Percentiles rank a stretch among this genome's conserved stretches.
phyloP scores from a whole-genome alignment of 64 coral and sea anemone species.

The Montipora efflorescens region DNA sequence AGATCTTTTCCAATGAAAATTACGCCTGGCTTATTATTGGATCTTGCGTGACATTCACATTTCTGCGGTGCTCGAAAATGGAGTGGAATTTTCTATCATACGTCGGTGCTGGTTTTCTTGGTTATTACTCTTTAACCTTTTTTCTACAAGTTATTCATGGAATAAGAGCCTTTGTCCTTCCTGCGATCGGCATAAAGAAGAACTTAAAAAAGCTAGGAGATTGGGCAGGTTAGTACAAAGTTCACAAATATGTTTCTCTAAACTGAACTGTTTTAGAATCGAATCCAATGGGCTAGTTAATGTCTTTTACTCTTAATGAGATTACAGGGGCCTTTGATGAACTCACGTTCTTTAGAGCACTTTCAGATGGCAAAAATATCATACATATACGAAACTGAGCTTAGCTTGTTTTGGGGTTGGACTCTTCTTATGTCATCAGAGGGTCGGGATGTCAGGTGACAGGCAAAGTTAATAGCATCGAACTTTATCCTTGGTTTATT shows the following conservation, averaged over 20 bases:
- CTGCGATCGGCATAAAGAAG: slow-evolving; percentile 75
- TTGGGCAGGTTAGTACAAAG: slow-evolving; percentile 65
- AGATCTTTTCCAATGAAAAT: neutral
- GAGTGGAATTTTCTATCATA: slow-evolving; percentile 40
- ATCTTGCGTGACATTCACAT: neutral
- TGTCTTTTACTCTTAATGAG: neutral
- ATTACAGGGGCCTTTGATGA: neutral
- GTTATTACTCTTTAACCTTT: slow-evolving; percentile 71
- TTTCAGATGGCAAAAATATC: neutral
- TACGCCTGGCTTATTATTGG: neutral
- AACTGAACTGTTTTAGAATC: too few species aligned
- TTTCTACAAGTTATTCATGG: slow-evolving; percentile 66
- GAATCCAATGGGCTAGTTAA: neutral
- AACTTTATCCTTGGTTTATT: too few species aligned
- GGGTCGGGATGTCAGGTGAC: too few species aligned
- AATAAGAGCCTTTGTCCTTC: slow-evolving; percentile 89
- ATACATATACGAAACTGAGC: too few species aligned
- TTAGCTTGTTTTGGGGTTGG: too few species aligned
- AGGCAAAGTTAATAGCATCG: too few species aligned
- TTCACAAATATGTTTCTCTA: neutral
- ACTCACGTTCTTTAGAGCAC: neutral
- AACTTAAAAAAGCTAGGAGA: slow-evolving; percentile 69
- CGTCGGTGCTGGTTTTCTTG: slow-evolving; percentile 72
- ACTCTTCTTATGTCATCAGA: too few species aligned
- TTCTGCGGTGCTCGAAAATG: neutral